Conservation (phyloP, 1,140 invertebrate genomes). For the Chironomus tepperi region DNA sequence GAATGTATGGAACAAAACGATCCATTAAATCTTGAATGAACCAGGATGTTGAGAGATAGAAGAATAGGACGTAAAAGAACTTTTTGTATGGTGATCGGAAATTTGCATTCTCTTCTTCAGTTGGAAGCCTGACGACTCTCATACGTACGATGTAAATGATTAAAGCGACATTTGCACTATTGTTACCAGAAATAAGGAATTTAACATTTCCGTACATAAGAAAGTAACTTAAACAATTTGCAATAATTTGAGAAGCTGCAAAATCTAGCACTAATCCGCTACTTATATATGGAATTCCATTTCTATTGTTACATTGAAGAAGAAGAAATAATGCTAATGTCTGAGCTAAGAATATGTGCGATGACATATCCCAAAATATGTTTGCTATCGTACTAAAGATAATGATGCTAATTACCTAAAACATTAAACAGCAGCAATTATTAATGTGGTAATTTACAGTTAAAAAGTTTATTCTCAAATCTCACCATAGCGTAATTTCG, state of each 20-base stretch:
- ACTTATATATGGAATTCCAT: slow-evolving; percentile 30
- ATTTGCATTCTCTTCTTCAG: slow-evolving; percentile 7
- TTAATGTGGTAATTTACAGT: not conserved
- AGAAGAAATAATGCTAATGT: slow-evolving; percentile 27
- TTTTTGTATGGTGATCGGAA: not conserved
- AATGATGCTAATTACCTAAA: slow-evolving; percentile 33
- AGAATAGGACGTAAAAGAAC: not conserved
- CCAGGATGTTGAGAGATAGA: slow-evolving; percentile 9
- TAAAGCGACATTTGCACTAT: slow-evolving; percentile 31
- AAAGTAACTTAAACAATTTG: slow-evolving; percentile 33
- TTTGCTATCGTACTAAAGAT: slow-evolving; percentile 34
- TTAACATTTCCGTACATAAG: slow-evolving; percentile 35
- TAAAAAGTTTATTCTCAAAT: slow-evolving; percentile 16
- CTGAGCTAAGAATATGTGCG: slow-evolving; percentile 36
- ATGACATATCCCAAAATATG: slow-evolving; percentile 38
- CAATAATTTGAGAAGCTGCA: slow-evolving; percentile 34
- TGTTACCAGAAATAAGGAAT: slow-evolving; percentile 34
- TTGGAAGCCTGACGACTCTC: slow-evolving; percentile 19
- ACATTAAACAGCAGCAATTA: not conserved
- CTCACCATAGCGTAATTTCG: slow-evolving; percentile 31
- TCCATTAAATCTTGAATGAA: slow-evolving; percentile 1
- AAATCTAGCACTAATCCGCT: slow-evolving; percentile 35
- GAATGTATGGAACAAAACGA: not conserved
- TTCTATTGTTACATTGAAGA: slow-evolving; percentile 31
- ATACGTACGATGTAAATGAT: slow-evolving; percentile 28